Conservation (phyloP, 2,113 vertebrate species). For the Hipposideros armiger region DNA sequence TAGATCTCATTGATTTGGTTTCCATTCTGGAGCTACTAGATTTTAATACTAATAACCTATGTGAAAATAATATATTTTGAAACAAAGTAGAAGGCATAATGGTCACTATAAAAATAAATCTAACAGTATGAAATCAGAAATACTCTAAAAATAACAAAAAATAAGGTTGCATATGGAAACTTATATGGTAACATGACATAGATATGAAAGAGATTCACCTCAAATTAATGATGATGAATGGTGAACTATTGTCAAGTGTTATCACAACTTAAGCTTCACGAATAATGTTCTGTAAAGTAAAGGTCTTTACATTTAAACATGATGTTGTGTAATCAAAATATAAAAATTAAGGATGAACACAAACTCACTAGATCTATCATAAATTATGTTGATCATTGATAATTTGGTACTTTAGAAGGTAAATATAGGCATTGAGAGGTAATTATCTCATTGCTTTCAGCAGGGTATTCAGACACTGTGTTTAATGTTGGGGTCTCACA, state of each 20-base stretch:
- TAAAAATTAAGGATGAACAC: background rate
- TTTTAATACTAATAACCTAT: background rate
- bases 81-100: background rate
- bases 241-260: background rate
- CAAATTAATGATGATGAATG: background rate
- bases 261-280: background rate
- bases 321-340: background rate
- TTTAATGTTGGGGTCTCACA: background rate
- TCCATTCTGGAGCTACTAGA: background rate
- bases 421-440: background rate
- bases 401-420: background rate
- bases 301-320: background rate
- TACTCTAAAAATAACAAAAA: background rate
- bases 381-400: background rate
- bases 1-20: background rate
- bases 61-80: conserved; percentile 2
- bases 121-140: background rate
- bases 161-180: background rate
- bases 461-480: background rate
- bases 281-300: background rate
- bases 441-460: background rate
- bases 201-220: background rate
- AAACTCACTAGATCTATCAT: background rate
- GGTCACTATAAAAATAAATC: background rate
- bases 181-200: background rate